Conservation (phyloP, 2,113 vertebrate genomes). For the Aptenodytes forsteri region DNA sequence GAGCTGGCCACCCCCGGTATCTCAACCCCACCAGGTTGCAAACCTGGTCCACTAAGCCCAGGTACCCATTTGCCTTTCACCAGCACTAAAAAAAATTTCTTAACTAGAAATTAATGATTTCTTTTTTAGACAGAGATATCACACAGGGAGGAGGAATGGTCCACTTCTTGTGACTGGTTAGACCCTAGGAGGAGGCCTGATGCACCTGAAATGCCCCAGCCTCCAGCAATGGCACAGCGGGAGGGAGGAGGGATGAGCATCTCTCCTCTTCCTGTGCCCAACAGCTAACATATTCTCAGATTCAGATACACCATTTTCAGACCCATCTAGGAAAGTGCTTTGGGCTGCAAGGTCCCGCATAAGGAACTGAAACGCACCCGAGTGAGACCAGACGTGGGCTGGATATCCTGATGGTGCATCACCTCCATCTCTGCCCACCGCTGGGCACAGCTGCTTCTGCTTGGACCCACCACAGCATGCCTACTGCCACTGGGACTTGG, state of each 20-base stretch:
- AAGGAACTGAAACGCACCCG: not conserved
- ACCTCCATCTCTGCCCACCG: not conserved
- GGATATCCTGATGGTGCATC: not conserved
- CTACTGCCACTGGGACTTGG: rapidly evolving
- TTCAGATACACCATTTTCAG: not conserved
- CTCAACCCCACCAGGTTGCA: not conserved
- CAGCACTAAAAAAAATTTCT: not conserved
- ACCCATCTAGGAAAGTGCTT: not conserved
- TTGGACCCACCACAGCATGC: not conserved
- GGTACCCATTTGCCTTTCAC: not conserved
- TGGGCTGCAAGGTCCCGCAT: rapidly evolving
- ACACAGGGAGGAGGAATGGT: not conserved
- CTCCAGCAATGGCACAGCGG: not conserved
- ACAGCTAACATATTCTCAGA: not conserved
- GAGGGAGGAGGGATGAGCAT: not conserved
- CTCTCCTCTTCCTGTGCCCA: not conserved
- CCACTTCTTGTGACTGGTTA: not conserved
- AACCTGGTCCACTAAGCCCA: not conserved
- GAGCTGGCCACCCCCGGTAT: not conserved
- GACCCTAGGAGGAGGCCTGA: not conserved
- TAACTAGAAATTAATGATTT: not conserved
- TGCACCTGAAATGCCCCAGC: not conserved
- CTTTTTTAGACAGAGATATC: not conserved
- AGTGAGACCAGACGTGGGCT: not conserved
- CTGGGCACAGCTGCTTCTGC: not conserved